These are phyloP conservation scores for Periplaneta americana DNA, from an alignment of 1,140 invertebrate genomes.

Conservation along the genomic window DNA sequence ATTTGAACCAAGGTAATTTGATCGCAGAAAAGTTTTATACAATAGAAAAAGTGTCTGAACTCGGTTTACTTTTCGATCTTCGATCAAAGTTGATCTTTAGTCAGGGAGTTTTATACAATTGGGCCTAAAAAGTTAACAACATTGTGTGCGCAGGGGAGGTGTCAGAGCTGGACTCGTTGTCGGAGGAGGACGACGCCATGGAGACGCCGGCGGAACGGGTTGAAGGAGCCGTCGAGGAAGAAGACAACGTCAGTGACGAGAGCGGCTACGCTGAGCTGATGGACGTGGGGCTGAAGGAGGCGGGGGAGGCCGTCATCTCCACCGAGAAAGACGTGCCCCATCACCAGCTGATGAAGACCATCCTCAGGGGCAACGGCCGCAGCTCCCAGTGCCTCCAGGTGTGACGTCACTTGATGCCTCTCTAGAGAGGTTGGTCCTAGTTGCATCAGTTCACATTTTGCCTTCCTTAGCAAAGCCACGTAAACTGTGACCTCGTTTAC, in stretches of 20 bases:
- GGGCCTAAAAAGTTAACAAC: no score
- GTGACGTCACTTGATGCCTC: neutral
- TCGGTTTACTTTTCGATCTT: no score
- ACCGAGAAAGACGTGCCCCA: neutral
- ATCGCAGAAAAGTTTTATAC: no score
- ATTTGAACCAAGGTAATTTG: no score
- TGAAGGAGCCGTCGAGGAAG: neutral
- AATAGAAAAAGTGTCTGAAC: no score
- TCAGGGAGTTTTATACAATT: no score
- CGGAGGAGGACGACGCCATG: constrained; percentile 3
- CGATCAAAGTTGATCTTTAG: no score
- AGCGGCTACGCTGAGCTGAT: constrained; percentile 12
- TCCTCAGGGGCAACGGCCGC: neutral
- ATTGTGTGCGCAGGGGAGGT: neutral
- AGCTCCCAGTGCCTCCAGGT: neutral
- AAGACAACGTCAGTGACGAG: constrained; percentile 15
- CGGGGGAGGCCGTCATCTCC: no score
- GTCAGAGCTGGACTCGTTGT: constrained; percentile 12
- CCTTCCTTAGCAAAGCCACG: neutral
- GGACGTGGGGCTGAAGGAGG: neutral
- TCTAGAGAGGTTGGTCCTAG: neutral
- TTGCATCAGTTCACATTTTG: neutral
- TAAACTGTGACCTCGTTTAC: neutral
- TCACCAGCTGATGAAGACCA: neutral
- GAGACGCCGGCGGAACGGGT: neutral